These are phyloP conservation scores for Heteromurus nitidus DNA, from an alignment of 2,888 invertebrate genomes.

Conservation along the genomic window DNA sequence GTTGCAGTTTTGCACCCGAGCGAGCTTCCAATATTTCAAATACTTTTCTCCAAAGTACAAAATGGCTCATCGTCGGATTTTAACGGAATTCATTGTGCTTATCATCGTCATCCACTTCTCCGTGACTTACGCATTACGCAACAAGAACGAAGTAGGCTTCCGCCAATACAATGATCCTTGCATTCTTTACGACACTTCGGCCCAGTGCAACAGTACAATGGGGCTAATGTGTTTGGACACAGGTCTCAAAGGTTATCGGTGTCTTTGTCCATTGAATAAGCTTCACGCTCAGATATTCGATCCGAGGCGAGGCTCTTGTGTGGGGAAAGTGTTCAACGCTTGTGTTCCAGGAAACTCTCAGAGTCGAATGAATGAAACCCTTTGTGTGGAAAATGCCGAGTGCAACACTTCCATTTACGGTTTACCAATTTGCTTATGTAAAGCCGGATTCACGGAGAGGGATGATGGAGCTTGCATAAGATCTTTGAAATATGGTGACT, in stretches of 20 bases:
- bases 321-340: conserved; percentile 64
- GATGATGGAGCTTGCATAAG: conserved; percentile 58
- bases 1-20: too few relatives aligned
- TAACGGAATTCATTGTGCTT: too few relatives aligned
- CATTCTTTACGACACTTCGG: conserved; percentile 58
- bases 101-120: not conserved
- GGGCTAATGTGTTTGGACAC: conserved; percentile 66
- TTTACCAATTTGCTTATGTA: conserved; percentile 60
- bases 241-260: conserved; percentile 64
- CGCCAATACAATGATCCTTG: conserved; percentile 64
- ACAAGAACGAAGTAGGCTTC: conserved; percentile 5
- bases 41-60: too few relatives aligned
- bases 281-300: conserved; percentile 60
- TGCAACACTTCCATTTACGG: conserved; percentile 56
- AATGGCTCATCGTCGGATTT: too few relatives aligned
- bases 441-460: conserved; percentile 47
- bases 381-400: conserved; percentile 59
- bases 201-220: conserved; percentile 52
- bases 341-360: conserved; percentile 57
- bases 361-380: conserved; percentile 35
- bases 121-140: not conserved
- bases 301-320: conserved; percentile 54
- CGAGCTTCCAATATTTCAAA: too few relatives aligned
- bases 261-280: conserved; percentile 61
- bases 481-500: conserved; percentile 55